phyloP scores from a whole-genome alignment of 2,797 vertebrate species.

The Pipistrellus nathusii region DNA sequence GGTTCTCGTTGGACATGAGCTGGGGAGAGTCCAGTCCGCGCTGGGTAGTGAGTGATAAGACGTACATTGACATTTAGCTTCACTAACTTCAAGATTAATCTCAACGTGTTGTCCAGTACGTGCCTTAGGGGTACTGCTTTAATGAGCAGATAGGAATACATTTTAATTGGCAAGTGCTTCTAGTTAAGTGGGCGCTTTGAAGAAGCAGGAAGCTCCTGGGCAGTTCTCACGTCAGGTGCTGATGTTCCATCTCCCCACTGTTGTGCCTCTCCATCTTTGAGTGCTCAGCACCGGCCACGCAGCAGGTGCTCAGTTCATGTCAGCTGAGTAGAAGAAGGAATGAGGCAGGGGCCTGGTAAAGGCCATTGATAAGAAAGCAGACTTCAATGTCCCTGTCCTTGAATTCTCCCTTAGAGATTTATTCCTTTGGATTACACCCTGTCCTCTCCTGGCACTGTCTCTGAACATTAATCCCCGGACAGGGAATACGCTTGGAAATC shows the following conservation, averaged over 20 bases:
- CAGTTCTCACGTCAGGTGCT: not conserved
- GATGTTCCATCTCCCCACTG: not conserved
- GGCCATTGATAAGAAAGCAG: not conserved
- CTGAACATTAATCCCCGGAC: slow-evolving; percentile 5
- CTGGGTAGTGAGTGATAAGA: not conserved
- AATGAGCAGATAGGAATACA: not conserved
- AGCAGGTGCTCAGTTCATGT: not conserved
- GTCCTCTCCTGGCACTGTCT: not conserved
- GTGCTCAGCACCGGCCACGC: not conserved
- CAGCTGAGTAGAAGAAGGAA: not conserved
- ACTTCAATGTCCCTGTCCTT: not conserved
- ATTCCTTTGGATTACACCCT: slow-evolving; percentile 9
- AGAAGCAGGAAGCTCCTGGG: not conserved
- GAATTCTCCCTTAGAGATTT: not conserved
- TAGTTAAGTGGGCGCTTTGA: not conserved
- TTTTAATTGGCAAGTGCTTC: not conserved
- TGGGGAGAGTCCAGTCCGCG: not conserved
- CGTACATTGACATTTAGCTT: not conserved
- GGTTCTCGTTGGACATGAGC: not conserved
- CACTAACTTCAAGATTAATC: not conserved
- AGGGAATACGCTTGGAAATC: not conserved
- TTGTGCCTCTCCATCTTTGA: not conserved
- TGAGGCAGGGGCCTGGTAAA: not conserved
- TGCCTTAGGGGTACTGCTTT: not conserved
- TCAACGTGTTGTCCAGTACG: not conserved